Evolutionary conservation across 2,797 vertebrate genomes (phyloP).

Genomic region (Rhabdomys pumilio): DNA sequence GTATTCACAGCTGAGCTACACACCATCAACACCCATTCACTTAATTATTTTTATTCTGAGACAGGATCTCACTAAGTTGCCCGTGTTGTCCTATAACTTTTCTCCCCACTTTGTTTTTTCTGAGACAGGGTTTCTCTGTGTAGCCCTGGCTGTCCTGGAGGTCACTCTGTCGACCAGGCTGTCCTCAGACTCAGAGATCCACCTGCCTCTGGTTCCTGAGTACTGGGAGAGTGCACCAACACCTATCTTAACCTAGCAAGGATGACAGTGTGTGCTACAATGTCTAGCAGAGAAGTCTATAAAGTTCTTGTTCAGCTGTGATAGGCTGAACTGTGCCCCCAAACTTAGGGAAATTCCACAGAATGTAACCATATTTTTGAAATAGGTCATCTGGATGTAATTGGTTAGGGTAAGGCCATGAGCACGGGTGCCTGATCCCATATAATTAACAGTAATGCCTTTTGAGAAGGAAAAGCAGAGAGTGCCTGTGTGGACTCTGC

Average conservation of each 20-base stretch:
- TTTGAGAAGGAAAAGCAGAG: neutral
- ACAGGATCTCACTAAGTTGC: neutral
- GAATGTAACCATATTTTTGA: neutral
- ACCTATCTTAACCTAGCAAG: neutral
- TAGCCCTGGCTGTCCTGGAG: neutral
- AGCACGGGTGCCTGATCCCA: neutral
- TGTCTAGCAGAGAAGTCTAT: neutral
- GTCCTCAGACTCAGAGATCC: neutral
- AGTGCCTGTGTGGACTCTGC: neutral
- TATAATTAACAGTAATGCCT: fast-evolving
- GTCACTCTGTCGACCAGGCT: neutral
- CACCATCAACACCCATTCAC: neutral
- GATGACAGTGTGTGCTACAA: neutral
- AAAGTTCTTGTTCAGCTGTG: neutral
- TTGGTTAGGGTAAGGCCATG: neutral
- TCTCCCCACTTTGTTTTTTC: neutral
- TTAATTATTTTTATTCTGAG: neutral
- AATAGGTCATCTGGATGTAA: neutral
- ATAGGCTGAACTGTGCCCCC: neutral
- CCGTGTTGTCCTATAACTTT: neutral
- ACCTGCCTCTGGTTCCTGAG: neutral
- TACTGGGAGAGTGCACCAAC: too few relatives aligned
- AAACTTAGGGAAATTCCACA: neutral
- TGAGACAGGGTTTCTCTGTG: neutral
- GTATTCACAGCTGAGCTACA: neutral